These are phyloP conservation scores for Zophobas atratus DNA, from an alignment of 1,140 invertebrate genomes.

Conservation along the genomic window DNA sequence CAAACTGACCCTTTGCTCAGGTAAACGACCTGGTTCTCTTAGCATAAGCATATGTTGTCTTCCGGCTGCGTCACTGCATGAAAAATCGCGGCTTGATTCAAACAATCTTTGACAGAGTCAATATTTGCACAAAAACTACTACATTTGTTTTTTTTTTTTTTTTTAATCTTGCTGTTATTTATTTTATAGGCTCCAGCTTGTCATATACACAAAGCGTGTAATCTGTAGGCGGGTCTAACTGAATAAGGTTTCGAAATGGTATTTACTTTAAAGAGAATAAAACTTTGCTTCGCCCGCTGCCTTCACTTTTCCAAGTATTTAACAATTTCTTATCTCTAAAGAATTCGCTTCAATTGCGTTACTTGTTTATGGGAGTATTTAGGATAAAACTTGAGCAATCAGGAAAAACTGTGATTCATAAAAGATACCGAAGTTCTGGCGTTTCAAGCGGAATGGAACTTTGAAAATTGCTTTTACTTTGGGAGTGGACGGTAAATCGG, in stretches of 20 bases:
- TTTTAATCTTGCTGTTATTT: background rate
- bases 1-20: constrained; percentile 31
- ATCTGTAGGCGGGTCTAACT: background rate
- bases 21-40: constrained; percentile 36
- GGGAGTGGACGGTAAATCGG: no score
- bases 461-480: no score
- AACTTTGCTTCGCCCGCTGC: background rate
- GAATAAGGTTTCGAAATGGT: background rate
- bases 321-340: background rate
- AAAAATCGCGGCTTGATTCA: constrained; percentile 1
- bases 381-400: no score
- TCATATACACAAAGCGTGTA: background rate
- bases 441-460: no score
- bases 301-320: background rate
- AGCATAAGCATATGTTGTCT: constrained; percentile 36
- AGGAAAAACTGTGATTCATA: no score
- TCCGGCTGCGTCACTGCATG: constrained; percentile 11
- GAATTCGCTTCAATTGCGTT: background rate
- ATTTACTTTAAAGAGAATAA: background rate
- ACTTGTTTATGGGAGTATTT: no score
- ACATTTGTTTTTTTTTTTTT: background rate
- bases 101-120: background rate
- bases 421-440: no score
- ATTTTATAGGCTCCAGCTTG: background rate
- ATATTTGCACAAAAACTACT: background rate